Base-by-base conservation (phyloP, 2,113 vertebrate genomes). In the Corythornis madagascariensis region DNA sequence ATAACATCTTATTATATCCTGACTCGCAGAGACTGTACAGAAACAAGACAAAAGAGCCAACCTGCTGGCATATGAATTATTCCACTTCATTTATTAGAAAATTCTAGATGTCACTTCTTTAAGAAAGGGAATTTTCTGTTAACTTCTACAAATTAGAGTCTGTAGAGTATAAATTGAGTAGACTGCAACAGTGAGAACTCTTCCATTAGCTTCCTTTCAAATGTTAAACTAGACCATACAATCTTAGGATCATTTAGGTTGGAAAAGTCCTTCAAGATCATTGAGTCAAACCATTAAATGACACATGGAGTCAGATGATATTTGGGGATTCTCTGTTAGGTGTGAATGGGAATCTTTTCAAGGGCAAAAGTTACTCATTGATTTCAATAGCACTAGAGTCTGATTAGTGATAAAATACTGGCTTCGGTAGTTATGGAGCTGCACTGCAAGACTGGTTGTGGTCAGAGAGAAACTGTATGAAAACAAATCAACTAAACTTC, bases 41-140 rank as follows among this genome's bases (percentile, higher is more conserved):
- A 78, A 59, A 29, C 12, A 92, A 60, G 9, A n/a, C 7, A 0
- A 6, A 42, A 69, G 40, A 10, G 1, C 0, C 2, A 2, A 26
- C 22, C 26, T 50, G 18, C 28, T 72, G 57, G 7, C 16, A 57
- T 14, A 43, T 16, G 19, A 66, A 69, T 64, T 83, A 72, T 61
- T 69, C 20, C 24, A 31, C 13, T 48, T 56, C 0, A 2, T 88
- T 56, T 79, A 16, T 80, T 56, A 70, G 55, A 80, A 86, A 92
- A 52, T 3, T 14, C 7, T 42, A 45, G 21, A 9, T 25, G 11
- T 2, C 12, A 52, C 16, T 61, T 70, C 33, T 53, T 69, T 80
- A 69, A 52, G 25, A 77, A 80, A 56, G 31, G 4, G 28, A 86
- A 48, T 53, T 77, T 53, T 61, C n/a, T 40, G 18, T 63, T 83